A percentile compares a stretch with the other conserved stretches of the same genome.
Conservation (phyloP, 2,113 vertebrate species). For the Philantomba maxwellii region DNA sequence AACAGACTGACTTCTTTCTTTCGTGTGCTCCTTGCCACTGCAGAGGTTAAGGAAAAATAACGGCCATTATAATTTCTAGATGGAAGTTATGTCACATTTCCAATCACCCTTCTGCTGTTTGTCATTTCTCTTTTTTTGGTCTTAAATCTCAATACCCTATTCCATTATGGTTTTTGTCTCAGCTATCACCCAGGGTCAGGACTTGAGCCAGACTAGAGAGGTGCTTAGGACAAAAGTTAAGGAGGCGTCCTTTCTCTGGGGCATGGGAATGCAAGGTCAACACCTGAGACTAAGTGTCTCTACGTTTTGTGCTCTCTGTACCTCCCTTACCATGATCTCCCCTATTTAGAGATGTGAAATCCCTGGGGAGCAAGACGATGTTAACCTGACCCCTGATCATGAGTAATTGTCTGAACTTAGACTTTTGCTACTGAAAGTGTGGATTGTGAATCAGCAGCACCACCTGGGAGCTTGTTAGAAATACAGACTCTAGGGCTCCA, state of each 20-base stretch:
- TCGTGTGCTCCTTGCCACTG: accelerated
- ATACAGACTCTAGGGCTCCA: not conserved
- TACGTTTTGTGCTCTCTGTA: not conserved
- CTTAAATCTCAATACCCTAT: not conserved
- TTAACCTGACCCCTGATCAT: not conserved
- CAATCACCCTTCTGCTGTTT: not conserved
- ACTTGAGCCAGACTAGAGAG: not conserved
- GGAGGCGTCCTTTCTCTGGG: not conserved
- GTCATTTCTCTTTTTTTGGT: not conserved
- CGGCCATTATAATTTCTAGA: not conserved
- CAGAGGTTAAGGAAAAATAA: not conserved
- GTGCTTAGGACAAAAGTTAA: not conserved
- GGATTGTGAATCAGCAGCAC: not conserved
- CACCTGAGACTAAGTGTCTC: not conserved
- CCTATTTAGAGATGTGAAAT: not conserved
- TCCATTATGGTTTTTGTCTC: not conserved
- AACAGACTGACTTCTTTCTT: not conserved
- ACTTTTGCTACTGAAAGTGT: not conserved
- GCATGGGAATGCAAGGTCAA: not conserved
- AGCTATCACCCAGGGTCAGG: not conserved
- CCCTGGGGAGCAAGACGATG: not conserved
- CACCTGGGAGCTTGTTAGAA: not conserved
- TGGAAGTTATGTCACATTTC: not conserved
- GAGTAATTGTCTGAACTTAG: not conserved
- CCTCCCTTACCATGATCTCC: not conserved